Conservation (phyloP, 1,140 invertebrate species). For the Scaptomyza graminum region DNA sequence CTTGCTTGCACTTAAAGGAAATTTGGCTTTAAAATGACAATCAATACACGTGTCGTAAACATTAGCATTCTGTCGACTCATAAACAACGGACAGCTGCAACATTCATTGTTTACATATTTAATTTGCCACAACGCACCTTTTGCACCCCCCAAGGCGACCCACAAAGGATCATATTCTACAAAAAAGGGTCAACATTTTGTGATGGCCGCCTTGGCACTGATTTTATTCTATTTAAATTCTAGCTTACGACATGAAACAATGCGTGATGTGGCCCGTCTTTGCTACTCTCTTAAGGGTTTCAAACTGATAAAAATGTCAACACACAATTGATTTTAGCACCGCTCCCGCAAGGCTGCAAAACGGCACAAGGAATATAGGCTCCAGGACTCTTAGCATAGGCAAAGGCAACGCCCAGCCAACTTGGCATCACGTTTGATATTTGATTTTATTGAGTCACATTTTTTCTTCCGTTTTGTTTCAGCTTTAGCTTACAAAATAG, state of each 20-base stretch:
- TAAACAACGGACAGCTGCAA: slow-evolving; percentile 32
- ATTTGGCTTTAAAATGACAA: not conserved
- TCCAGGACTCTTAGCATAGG: not conserved
- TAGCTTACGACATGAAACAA: slow-evolving; percentile 62
- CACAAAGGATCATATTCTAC: slow-evolving; percentile 39
- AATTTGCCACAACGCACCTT: slow-evolving; percentile 68
- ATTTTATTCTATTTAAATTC: slow-evolving; percentile 73
- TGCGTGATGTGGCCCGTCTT: slow-evolving; percentile 34
- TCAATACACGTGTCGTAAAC: slow-evolving; percentile 49
- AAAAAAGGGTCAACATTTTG: slow-evolving; percentile 68
- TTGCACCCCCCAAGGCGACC: slow-evolving; percentile 10
- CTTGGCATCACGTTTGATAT: slow-evolving; percentile 72
- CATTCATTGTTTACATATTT: slow-evolving; percentile 64
- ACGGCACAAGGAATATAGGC: not conserved
- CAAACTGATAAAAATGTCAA: slow-evolving; percentile 80
- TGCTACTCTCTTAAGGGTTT: slow-evolving; percentile 7
- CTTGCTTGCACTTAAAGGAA: slow-evolving; percentile 38
- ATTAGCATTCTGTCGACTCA: slow-evolving; percentile 61
- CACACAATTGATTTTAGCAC: slow-evolving; percentile 79
- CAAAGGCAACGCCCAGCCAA: slow-evolving; percentile 26
- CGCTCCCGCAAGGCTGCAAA: slow-evolving; percentile 20
- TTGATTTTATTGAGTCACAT: slow-evolving; percentile 80
- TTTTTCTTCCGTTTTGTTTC: slow-evolving; percentile 43
- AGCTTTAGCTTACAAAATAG: slow-evolving; percentile 39
- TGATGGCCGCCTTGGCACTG: slow-evolving; percentile 58